phyloP scores from a whole-genome alignment of 1,140 invertebrate genomes.

The Ditylenchus dipsaci region DNA sequence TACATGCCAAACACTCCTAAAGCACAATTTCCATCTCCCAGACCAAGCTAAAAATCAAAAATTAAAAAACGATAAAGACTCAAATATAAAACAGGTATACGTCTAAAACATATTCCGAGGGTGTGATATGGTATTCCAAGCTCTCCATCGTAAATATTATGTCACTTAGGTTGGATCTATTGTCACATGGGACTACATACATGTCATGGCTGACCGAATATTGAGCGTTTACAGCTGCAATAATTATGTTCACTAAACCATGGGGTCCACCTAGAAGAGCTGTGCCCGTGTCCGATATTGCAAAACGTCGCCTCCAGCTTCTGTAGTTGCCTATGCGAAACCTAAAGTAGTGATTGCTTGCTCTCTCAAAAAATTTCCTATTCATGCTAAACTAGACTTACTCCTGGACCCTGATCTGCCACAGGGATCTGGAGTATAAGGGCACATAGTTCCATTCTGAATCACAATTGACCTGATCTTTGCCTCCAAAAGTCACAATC shows the following conservation, averaged over 20 bases:
- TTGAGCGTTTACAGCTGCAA: slow-evolving; percentile 6
- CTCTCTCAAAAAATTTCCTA: too few relatives aligned
- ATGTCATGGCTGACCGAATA: slow-evolving; percentile 13
- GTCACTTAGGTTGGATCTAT: slow-evolving; percentile 2
- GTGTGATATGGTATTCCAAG: slow-evolving; percentile 12
- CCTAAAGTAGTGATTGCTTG: neutral
- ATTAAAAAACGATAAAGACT: too few relatives aligned
- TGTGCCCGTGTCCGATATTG: slow-evolving; percentile 28
- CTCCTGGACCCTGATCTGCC: slow-evolving; percentile 24
- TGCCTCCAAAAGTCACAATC: slow-evolving; percentile 24
- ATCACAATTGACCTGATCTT: slow-evolving; percentile 24
- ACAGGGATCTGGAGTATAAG: slow-evolving; percentile 13
- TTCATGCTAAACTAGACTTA: neutral
- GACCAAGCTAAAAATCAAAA: slow-evolving; percentile 11
- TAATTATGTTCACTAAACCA: slow-evolving; percentile 10
- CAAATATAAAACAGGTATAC: neutral
- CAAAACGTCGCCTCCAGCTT: neutral
- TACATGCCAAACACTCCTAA: slow-evolving; percentile 15
- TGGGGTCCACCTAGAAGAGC: slow-evolving; percentile 16
- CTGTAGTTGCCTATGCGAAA: slow-evolving; percentile 18
- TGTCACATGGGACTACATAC: slow-evolving; percentile 14
- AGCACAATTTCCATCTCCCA: slow-evolving; percentile 26
- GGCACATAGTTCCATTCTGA: slow-evolving; percentile 25
- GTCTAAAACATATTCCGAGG: slow-evolving; percentile 24
- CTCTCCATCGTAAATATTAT: slow-evolving; percentile 13